Evolutionary conservation across 2,888 invertebrate species (phyloP), one percentile per base, ranked within the genome.

Genomic region (Diarsia dahlii): DNA sequence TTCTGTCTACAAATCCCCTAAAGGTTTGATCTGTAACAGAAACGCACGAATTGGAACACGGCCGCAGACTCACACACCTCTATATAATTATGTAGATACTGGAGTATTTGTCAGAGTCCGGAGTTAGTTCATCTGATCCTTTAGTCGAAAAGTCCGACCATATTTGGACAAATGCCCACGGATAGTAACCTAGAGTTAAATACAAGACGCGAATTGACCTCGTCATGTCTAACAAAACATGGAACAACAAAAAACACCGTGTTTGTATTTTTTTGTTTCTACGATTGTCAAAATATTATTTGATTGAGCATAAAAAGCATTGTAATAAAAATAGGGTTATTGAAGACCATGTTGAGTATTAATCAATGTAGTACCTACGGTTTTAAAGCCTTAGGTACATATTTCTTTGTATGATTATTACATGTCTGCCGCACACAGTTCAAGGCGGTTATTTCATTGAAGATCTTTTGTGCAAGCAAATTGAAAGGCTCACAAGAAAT

Each of bases 261-360:
- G n/a, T 54, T 4, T 18, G 0, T 58, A 9, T 54, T 66, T 52
- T 84, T 64, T 63, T 58, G 46, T 63, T 48, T 84, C 48, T 80
- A 52, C 69, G 15, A 52, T 56, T 70, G 85, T 75, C 66, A 63
- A 80, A 71, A 68, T 84, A 66, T 58, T 20, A 63, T 84, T 73
- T 68, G 34, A 46, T 54, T 75, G 66, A 69, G n/a, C 13, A 62
- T 63, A 70, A 66, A 63, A 60, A 34, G 34, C 58, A 8, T 66
- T 70, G 48, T 73, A 18, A 6, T 39, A 60, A 54, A 54, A 34
- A 64, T 63, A 64, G 12, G 56, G 45, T 50, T 45, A 20, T 34
- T n/a, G 28, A 52, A 48, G 13, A 64, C 0, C 45, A 54, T 45
- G 48, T 58, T 80, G n/a, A 13, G 39, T 46, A 65, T 69, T 46